Evolutionary conservation across 2,888 invertebrate species (phyloP).

Genomic region (Stenchaetothrips biformis): DNA sequence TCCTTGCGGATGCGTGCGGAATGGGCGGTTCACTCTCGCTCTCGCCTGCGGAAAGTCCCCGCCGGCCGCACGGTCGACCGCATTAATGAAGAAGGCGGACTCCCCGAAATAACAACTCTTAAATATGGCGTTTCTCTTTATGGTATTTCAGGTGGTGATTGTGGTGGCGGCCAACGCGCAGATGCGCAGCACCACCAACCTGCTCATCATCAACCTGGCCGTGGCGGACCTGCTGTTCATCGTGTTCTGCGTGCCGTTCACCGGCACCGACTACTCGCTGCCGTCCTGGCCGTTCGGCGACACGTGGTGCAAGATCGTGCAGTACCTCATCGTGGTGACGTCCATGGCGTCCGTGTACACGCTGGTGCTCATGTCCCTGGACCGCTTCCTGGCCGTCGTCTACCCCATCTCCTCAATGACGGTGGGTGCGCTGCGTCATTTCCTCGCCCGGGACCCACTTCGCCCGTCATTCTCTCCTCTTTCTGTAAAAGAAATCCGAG

Average conservation of each 20-base stretch:
- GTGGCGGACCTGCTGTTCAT: constrained; percentile 88
- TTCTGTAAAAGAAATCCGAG: no score
- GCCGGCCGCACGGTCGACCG: no score
- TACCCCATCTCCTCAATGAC: constrained; percentile 55
- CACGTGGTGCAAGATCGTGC: constrained; percentile 83
- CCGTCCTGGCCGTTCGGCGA: constrained; percentile 88
- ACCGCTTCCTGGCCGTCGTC: constrained; percentile 87
- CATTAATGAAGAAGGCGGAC: no score
- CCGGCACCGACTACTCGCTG: constrained; percentile 83
- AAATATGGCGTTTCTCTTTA: no score
- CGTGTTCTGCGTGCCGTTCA: constrained; percentile 90
- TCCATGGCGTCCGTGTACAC: constrained; percentile 93
- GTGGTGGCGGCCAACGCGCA: constrained; percentile 84
- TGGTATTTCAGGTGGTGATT: constrained; percentile 71
- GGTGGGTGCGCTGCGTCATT: background rate
- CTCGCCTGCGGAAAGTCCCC: no score
- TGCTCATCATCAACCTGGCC: constrained; percentile 84
- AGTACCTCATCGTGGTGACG: constrained; percentile 86
- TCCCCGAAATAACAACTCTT: no score
- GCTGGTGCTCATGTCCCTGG: constrained; percentile 87
- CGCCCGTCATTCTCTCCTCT: no score
- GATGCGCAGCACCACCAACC: constrained; percentile 90
- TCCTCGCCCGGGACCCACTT: no score
- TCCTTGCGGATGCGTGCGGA: no score
- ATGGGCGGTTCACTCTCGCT: no score